These are phyloP conservation scores for Reticulitermes lucifugus DNA, from an alignment of 2,888 invertebrate species.

Conservation along the genomic window DNA sequence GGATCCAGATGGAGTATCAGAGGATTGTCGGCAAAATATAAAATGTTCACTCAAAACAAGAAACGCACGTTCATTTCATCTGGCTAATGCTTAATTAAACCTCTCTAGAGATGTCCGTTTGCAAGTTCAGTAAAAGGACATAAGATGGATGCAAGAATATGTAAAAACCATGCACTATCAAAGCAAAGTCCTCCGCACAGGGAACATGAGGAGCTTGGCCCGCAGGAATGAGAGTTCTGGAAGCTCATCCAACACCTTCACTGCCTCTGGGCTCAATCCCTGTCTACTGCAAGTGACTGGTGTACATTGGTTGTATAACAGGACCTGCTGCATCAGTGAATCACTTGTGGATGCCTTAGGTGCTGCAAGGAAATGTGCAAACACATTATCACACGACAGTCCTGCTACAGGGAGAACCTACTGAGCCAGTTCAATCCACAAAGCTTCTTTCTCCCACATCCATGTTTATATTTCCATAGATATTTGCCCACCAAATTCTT, in stretches of 20 bases:
- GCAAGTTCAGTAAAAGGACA: background rate
- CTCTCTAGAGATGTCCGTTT: background rate
- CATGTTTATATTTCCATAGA: too few species aligned
- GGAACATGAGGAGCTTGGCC: slow-evolving; percentile 50
- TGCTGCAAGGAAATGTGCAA: background rate
- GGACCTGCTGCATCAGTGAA: slow-evolving; percentile 35
- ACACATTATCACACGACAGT: too few species aligned
- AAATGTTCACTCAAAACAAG: background rate
- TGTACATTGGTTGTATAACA: slow-evolving; percentile 22
- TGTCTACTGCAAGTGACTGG: slow-evolving; percentile 1
- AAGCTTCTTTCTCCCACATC: too few species aligned
- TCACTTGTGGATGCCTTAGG: slow-evolving; percentile 25
- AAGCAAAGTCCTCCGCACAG: slow-evolving; percentile 35
- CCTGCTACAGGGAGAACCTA: too few species aligned
- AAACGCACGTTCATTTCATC: background rate
- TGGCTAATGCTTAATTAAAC: background rate
- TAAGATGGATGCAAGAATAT: background rate
- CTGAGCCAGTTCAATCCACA: too few species aligned
- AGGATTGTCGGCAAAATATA: background rate
- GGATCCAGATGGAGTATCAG: background rate
- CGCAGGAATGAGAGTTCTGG: slow-evolving; percentile 52
- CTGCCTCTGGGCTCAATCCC: slow-evolving; percentile 48
- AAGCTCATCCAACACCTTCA: slow-evolving; percentile 47
- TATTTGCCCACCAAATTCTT: too few species aligned
- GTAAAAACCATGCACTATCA: background rate